Conservation (phyloP, 2,113 vertebrate genomes). For the Dasyornis broadbenti region DNA sequence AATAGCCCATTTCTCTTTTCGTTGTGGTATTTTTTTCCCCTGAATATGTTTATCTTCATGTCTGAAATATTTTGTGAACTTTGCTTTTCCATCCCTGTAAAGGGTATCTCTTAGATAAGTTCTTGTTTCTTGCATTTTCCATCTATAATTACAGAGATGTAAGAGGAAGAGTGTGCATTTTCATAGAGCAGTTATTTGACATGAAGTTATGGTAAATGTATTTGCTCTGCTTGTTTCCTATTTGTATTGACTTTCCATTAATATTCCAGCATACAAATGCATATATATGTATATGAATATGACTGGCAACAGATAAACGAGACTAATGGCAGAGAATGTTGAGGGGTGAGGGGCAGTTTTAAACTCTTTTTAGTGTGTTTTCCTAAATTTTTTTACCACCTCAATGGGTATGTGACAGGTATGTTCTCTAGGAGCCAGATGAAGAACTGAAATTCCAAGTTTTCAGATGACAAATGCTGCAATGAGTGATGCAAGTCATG, state of each 20-base stretch:
- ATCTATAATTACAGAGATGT: not conserved
- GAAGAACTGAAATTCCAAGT: not conserved
- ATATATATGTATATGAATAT: not conserved
- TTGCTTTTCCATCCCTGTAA: not conserved
- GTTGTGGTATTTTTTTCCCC: not conserved
- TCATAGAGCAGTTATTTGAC: not conserved
- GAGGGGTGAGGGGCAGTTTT: not conserved
- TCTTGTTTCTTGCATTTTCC: not conserved
- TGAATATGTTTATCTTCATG: not conserved
- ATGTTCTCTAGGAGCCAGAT: not conserved
- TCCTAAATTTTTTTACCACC: not conserved
- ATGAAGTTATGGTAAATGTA: not conserved
- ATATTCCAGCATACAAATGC: not conserved
- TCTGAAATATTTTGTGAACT: not conserved
- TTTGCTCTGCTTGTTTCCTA: not conserved
- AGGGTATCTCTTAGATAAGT: not conserved
- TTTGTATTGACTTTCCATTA: conserved; percentile 10
- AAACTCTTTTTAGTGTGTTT: not conserved
- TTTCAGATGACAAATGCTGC: conserved; percentile 15
- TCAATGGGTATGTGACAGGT: not conserved
- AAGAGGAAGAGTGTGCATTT: not conserved
- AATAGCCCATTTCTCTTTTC: not conserved
- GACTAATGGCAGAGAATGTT: not conserved
- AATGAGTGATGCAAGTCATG: not conserved
- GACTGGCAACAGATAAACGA: not conserved